Evolutionary conservation across 2,888 invertebrate genomes (phyloP).

Genomic region (Agonopterix subpropinquella): DNA sequence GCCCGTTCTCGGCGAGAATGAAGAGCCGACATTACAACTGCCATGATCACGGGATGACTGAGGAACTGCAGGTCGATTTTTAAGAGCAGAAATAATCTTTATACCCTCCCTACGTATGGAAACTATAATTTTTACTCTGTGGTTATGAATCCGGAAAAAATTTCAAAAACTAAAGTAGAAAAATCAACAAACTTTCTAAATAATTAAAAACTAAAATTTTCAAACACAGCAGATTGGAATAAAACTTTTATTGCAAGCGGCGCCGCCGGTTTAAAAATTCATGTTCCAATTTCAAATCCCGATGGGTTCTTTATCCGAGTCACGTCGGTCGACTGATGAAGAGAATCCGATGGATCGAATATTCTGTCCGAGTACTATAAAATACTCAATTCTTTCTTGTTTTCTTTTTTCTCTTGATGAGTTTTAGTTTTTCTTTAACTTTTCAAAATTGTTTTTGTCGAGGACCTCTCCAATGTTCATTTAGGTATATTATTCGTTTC

Average conservation of each 20-base stretch:
- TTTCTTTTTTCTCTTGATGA: background rate
- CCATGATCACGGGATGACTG: no score
- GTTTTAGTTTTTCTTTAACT: background rate
- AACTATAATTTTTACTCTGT: no score
- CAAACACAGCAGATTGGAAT: background rate
- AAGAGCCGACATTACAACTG: no score
- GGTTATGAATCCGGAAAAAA: no score
- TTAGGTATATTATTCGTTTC: no score
- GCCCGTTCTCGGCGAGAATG: no score
- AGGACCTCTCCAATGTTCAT: no score
- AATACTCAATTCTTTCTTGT: background rate
- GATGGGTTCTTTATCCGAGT: slow-evolving; percentile 4
- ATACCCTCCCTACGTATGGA: no score
- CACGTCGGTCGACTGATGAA: slow-evolving; percentile 5
- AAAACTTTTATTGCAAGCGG: background rate
- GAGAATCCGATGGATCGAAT: slow-evolving; percentile 1
- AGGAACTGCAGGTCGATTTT: no score
- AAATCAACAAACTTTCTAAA: background rate
- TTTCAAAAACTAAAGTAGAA: no score
- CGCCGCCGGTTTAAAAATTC: slow-evolving; percentile 1
- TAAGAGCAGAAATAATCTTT: no score
- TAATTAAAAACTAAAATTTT: background rate
- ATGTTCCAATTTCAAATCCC: slow-evolving; percentile 4
- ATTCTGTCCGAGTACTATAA: background rate
- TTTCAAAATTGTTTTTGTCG: no score